phyloP scores from a whole-genome alignment of 2,113 vertebrate genomes.

The Thinocorus orbignyianus region DNA sequence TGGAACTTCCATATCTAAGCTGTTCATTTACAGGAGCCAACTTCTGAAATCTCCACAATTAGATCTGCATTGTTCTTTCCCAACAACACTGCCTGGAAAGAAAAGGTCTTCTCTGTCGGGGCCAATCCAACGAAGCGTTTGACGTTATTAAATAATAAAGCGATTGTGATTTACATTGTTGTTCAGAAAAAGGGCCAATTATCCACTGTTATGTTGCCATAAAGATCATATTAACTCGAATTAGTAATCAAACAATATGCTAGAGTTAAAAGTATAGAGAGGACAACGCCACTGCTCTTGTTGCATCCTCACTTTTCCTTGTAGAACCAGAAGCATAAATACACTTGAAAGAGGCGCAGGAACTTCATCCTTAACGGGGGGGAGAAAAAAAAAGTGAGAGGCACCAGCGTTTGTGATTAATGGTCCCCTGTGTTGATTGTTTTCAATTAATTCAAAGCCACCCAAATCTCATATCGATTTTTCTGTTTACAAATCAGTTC shows the following conservation, averaged over 20 bases:
- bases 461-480: slow-evolving; percentile 24
- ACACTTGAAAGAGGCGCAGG: slow-evolving; percentile 31
- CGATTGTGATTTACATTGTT: slow-evolving; percentile 94
- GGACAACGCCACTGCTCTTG: slow-evolving; percentile 72
- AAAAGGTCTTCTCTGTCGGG: slow-evolving; percentile 86
- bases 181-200: slow-evolving; percentile 89
- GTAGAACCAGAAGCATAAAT: slow-evolving; percentile 63
- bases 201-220: slow-evolving; percentile 90
- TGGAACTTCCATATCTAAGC: slow-evolving; percentile 80
- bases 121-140: slow-evolving; percentile 91
- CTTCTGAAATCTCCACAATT: slow-evolving; percentile 87
- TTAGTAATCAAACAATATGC: slow-evolving; percentile 90
- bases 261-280: slow-evolving; percentile 76
- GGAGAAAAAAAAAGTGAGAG: background rate
- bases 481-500: slow-evolving; percentile 39
- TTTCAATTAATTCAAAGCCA: slow-evolving; percentile 69
- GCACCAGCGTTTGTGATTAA: slow-evolving; percentile 32
- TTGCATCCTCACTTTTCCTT: slow-evolving; percentile 74
- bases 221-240: slow-evolving; percentile 94
- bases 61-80: slow-evolving; percentile 85
- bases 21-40: slow-evolving; percentile 86
- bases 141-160: slow-evolving; percentile 99
- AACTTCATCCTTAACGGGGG: slow-evolving; percentile 33
- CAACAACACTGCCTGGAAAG: slow-evolving; percentile 81
- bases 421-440: slow-evolving; percentile 46